A percentile compares a stretch with the other conserved stretches of the same genome.
These are phyloP conservation scores for Sciurus niger DNA, from an alignment of 2,113 vertebrate species.

Conservation along the genomic window DNA sequence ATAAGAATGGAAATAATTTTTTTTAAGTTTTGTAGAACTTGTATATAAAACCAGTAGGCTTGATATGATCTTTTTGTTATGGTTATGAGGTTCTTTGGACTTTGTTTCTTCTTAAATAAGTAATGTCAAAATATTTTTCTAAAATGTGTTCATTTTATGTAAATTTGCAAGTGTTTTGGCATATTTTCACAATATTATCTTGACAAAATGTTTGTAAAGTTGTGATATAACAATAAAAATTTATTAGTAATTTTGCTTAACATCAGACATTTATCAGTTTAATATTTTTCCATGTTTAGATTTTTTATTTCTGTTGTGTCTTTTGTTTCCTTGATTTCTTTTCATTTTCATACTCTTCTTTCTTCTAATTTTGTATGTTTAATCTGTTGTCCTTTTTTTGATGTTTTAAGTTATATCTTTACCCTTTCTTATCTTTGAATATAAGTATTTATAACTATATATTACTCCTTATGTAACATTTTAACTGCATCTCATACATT, in stretches of 20 bases:
- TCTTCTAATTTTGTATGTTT: not conserved
- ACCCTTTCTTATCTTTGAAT: not conserved
- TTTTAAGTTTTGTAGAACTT: not conserved
- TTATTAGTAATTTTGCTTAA: not conserved
- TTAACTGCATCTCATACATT: not conserved
- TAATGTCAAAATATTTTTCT: conserved; percentile 40
- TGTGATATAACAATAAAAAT: not conserved
- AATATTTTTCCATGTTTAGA: not conserved
- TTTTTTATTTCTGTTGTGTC: not conserved
- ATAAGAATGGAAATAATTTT: not conserved
- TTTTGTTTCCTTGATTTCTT: not conserved
- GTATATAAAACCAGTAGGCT: not conserved
- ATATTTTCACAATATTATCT: conserved; percentile 33
- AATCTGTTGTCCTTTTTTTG: not conserved
- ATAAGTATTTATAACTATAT: not conserved
- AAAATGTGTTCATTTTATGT: not conserved
- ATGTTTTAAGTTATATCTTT: not conserved
- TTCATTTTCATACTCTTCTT: not conserved
- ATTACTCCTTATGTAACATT: not conserved
- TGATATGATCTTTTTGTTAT: not conserved
- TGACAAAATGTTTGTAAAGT: not conserved
- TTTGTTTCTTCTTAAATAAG: not conserved
- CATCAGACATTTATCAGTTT: not conserved
- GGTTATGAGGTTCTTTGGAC: not conserved
- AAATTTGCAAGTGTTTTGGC: not conserved